phyloP scores from a whole-genome alignment of 2,888 invertebrate species.

The Tachystola acroxantha region DNA sequence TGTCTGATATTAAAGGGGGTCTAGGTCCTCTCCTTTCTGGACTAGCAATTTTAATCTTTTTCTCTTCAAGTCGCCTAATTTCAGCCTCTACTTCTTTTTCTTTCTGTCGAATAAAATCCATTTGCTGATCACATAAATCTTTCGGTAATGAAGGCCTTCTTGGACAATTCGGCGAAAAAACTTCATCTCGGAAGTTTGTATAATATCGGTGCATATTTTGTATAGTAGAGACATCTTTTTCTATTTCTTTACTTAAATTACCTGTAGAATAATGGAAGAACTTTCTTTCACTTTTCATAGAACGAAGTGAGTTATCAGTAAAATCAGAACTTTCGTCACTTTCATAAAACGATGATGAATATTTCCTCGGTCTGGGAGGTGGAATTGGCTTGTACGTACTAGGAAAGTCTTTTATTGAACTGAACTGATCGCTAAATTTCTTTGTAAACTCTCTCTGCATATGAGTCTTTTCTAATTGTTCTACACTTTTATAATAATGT shows the following conservation, averaged over 20 bases:
- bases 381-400: constrained; percentile 52
- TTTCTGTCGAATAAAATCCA: constrained; percentile 82
- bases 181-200: constrained; percentile 42
- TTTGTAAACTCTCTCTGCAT: constrained; percentile 19
- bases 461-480: constrained; percentile 29
- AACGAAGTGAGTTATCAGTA: constrained; percentile 52
- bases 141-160: constrained; percentile 80
- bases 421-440: constrained; percentile 19
- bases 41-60: constrained; percentile 43
- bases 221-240: constrained; percentile 64
- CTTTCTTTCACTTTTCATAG: constrained; percentile 57
- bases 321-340: constrained; percentile 67
- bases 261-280: constrained; percentile 67
- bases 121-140: constrained; percentile 80
- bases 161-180: constrained; percentile 33
- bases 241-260: constrained; percentile 65
- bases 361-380: constrained; percentile 57
- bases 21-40: constrained; percentile 42
- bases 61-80: constrained; percentile 79
- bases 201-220: constrained; percentile 67
- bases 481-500: constrained; percentile 28
- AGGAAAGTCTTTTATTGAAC: constrained; percentile 23
- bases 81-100: constrained; percentile 83
- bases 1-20: constrained; percentile 60
- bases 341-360: constrained; percentile 58